A percentile compares a stretch with the other conserved stretches of the same genome.
These are phyloP conservation scores for Rhea pennata DNA, from an alignment of 2,113 vertebrate genomes.

Conservation along the genomic window DNA sequence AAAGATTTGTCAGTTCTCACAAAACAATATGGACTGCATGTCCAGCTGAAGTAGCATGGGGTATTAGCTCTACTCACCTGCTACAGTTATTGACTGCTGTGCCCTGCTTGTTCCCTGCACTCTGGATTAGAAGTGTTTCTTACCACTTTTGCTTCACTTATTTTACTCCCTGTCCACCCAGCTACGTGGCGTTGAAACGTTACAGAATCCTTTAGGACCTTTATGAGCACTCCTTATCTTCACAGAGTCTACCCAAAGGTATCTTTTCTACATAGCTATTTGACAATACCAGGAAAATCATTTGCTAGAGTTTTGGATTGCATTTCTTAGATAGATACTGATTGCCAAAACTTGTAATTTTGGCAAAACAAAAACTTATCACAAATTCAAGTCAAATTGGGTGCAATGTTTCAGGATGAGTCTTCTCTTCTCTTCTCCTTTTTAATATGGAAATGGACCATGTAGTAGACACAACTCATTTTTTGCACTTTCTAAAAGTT, in stretches of 20 bases:
- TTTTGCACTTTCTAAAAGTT: background rate
- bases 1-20: background rate
- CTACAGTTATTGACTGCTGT: background rate
- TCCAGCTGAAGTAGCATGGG: background rate
- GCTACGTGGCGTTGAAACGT: background rate
- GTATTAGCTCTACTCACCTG: background rate
- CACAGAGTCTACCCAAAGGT: background rate
- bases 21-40: rapidly evolving
- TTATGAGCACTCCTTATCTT: background rate
- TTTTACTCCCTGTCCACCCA: background rate
- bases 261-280: background rate
- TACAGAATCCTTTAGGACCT: background rate
- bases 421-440: background rate
- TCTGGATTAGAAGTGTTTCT: background rate
- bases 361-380: background rate
- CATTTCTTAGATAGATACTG: background rate
- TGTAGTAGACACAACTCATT: background rate
- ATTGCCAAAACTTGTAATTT: background rate
- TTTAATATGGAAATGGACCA: background rate
- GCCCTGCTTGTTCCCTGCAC: background rate
- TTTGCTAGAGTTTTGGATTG: background rate
- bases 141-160: background rate
- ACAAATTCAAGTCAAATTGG: background rate
- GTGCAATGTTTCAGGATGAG: background rate
- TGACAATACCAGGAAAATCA: background rate